phyloP scores from a whole-genome alignment of 2,113 vertebrate genomes.

The Sardina pilchardus region DNA sequence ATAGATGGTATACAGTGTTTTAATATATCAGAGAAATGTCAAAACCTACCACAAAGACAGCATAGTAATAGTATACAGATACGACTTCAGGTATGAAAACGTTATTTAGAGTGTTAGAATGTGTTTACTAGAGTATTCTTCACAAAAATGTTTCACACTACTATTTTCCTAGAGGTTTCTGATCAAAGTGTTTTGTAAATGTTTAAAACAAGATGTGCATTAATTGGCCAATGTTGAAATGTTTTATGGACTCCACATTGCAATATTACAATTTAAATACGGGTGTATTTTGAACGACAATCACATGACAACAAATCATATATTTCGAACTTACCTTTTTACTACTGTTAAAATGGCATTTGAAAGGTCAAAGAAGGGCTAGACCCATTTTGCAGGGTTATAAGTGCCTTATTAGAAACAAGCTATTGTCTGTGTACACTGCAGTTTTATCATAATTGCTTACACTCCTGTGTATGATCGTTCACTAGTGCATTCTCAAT shows the following conservation, averaged over 20 bases:
- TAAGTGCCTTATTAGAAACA: background rate
- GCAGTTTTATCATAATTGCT: background rate
- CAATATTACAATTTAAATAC: background rate
- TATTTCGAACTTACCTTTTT: background rate
- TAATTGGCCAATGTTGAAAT: background rate
- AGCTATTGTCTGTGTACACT: background rate
- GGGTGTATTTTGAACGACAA: background rate
- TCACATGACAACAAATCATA: background rate
- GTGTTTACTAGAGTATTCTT: background rate
- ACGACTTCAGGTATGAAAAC: background rate
- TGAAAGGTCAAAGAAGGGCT: background rate
- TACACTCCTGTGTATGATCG: background rate
- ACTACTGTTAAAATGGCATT: background rate
- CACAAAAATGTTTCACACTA: background rate
- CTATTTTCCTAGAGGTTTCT: background rate
- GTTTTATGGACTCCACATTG: background rate
- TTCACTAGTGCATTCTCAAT: background rate
- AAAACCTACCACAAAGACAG: no score
- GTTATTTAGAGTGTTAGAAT: background rate
- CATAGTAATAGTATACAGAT: no score
- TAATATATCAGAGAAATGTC: no score
- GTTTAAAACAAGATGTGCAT: background rate
- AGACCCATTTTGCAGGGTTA: background rate
- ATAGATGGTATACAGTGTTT: no score
- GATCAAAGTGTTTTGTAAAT: background rate